phyloP scores from a whole-genome alignment of 1,140 invertebrate genomes.

The Anthonomus grandis region DNA sequence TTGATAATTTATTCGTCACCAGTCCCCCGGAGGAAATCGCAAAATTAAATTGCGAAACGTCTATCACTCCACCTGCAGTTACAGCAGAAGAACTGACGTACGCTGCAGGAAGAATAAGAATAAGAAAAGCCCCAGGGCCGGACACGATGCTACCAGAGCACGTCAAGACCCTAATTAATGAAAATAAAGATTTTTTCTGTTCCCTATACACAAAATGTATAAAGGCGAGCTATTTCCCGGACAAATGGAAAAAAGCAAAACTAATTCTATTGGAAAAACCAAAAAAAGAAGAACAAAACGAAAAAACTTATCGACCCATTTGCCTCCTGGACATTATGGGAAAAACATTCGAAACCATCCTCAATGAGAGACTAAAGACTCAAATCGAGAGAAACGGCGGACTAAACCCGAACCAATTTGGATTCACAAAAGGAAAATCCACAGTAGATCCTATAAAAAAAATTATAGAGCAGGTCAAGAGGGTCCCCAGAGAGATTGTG shows the following conservation, averaged over 20 bases:
- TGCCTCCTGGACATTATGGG: not conserved
- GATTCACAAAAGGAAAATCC: not conserved
- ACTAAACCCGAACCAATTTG: constrained; percentile 18
- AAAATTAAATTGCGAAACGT: too few species aligned
- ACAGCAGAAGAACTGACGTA: constrained; percentile 21
- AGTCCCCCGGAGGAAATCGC: too few species aligned
- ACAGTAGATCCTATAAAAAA: not conserved
- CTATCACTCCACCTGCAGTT: too few species aligned
- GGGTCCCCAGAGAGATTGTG: not conserved
- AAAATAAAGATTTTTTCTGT: not conserved
- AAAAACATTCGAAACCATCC: not conserved
- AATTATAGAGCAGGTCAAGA: not conserved
- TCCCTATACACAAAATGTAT: constrained; percentile 3
- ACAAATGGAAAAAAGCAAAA: constrained; percentile 24
- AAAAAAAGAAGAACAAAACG: constrained; percentile 6
- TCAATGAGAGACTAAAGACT: not conserved
- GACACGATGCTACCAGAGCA: constrained; percentile 30
- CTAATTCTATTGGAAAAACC: constrained; percentile 20
- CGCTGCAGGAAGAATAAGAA: constrained; percentile 15
- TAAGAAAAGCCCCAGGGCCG: constrained; percentile 33
- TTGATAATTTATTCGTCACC: too few species aligned
- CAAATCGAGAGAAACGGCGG: not conserved
- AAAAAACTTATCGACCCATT: not conserved
- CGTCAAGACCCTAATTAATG: constrained; percentile 12
- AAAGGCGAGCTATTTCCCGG: constrained; percentile 17